Evolutionary conservation across 1,140 invertebrate species (phyloP).

Genomic region (Macrotrachela quadricornifera): DNA sequence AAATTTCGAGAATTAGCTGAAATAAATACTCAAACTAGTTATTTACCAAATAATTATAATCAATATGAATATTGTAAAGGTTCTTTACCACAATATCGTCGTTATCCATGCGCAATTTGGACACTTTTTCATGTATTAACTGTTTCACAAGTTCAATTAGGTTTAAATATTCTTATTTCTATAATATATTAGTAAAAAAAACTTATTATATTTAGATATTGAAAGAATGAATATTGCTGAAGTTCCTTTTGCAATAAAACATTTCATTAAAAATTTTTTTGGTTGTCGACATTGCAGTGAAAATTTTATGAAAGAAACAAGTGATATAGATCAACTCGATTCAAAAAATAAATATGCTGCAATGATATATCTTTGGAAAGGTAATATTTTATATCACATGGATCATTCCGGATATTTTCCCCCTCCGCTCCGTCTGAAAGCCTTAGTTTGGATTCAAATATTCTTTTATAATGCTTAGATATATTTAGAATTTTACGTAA

Average conservation of each 20-base stretch:
- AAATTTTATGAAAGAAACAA: constrained; percentile 51
- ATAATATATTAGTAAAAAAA: neutral
- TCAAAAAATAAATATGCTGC: constrained; percentile 38
- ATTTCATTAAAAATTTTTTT: constrained; percentile 76
- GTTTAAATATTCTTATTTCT: neutral
- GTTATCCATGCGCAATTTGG: constrained; percentile 12
- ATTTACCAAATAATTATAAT: neutral
- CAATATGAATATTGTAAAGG: constrained; percentile 4
- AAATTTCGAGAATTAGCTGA: neutral
- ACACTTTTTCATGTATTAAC: constrained; percentile 10
- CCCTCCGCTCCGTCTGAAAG: too few relatives aligned
- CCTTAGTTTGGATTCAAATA: too few relatives aligned
- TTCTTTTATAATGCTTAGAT: constrained; percentile 47
- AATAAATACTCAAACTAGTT: neutral
- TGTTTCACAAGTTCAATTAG: neutral
- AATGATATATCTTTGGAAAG: constrained; percentile 76
- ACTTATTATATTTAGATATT: constrained; percentile 11
- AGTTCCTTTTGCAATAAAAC: constrained; percentile 57
- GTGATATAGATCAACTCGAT: constrained; percentile 36
- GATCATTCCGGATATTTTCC: too few relatives aligned
- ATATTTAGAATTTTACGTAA: neutral
- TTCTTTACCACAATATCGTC: constrained; percentile 5
- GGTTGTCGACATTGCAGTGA: constrained; percentile 65
- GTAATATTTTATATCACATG: too few relatives aligned
- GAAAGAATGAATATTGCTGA: constrained; percentile 29